Base-by-base conservation (phyloP, 2,113 vertebrate species). In the Megaleporinus macrocephalus region DNA sequence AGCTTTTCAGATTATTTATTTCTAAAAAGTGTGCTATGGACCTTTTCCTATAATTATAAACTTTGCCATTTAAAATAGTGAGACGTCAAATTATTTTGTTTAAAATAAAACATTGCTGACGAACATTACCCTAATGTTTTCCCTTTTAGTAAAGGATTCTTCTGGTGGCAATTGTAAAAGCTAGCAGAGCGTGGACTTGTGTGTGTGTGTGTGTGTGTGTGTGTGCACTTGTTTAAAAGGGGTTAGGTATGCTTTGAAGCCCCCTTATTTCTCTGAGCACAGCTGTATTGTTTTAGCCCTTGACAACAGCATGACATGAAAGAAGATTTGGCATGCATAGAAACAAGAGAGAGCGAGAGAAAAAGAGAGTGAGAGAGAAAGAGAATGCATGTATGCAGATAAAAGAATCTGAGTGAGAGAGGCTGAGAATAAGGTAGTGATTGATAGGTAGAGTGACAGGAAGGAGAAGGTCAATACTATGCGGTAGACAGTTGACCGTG, bases 201-300 rank as follows among this genome's bases (percentile, higher is more conserved):
- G 24, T 62, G 27, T 29, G n/a, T 63, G 24, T 57, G 63, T 26
- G 33, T 53, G 69, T 51, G 73, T 59, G 57, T 79, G 71, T 44
- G 53, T 27, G 53, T 68, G 61, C 36, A 63, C 49, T 55, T 83
- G 22, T 83, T 65, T 83, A 53, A 83, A 18, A 41, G 33, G 84
- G 84, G 84, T 78, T 84, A 92, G 84, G 90, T 93, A 91, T 92
- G 86, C 94, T 92, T 94, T 96, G 92, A 95, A 94, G 89, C 86
- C 24, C 85, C 81, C 65, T 74, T 29, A 57, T 51, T 80, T 86
- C 81, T 80, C 53, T 62, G 4, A 74, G 63, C 89, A 89, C 92
- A 95, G 90, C 90, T 96, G 92, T 89, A 91, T 89, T 92, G 87
- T 88, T 94, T 96, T 94, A 95, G 89, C 88, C 87, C 90, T 74